Conservation (phyloP, 2,797 vertebrate genomes). For the Coccyzus lansbergi region DNA sequence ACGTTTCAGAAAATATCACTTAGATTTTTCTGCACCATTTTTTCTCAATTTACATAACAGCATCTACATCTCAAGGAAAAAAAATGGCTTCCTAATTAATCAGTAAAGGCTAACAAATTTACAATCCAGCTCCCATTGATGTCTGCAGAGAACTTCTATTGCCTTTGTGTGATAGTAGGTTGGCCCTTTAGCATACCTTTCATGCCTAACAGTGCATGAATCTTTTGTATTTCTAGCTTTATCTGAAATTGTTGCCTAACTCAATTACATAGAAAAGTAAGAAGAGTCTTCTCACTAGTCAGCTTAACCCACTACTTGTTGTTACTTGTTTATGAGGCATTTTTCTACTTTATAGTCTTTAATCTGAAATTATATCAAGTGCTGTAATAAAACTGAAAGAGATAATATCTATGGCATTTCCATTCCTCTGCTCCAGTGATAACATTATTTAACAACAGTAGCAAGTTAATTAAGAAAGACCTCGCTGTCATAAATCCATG, state of each 20-base stretch:
- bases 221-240: conserved; percentile 65
- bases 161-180: conserved; percentile 35
- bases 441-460: conserved; percentile 71
- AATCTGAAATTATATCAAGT: conserved; percentile 72
- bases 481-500: conserved; percentile 72
- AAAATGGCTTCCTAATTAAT: conserved; percentile 13
- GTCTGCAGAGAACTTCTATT: conserved; percentile 7
- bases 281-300: conserved; percentile 26
- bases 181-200: conserved; percentile 56
- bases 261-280: conserved; percentile 44
- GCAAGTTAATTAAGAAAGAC: conserved; percentile 73
- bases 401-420: conserved; percentile 72
- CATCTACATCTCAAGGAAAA: neutral
- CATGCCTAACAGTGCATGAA: conserved; percentile 62
- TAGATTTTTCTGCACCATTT: neutral
- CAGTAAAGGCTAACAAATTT: conserved; percentile 44
- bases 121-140: neutral
- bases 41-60: neutral
- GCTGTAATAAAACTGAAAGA: conserved; percentile 65
- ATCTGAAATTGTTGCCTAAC: conserved; percentile 61
- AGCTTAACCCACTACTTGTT: conserved; percentile 51
- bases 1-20: conserved; percentile 9
- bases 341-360: conserved; percentile 72
- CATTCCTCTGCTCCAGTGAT: conserved; percentile 69
- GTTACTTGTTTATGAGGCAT: conserved; percentile 63